Conservation (phyloP, 1,140 invertebrate genomes). For the Penaeus chinensis region DNA sequence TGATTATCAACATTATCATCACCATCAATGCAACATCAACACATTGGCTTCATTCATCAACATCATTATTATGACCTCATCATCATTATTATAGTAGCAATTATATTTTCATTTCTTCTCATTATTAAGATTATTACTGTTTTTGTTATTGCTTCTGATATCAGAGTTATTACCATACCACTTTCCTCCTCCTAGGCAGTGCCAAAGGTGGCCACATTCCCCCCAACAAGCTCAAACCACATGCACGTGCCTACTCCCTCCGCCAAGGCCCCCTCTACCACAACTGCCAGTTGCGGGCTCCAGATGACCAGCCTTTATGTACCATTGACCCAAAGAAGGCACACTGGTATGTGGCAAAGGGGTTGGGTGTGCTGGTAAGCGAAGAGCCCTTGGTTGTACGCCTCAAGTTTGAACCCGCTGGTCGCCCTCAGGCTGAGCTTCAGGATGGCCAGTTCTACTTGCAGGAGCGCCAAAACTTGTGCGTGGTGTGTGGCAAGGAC, state of each 20-base stretch:
- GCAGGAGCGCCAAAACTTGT: slow-evolving; percentile 80
- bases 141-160: not conserved
- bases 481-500: slow-evolving; percentile 82
- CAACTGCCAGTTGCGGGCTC: slow-evolving; percentile 83
- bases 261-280: slow-evolving; percentile 80
- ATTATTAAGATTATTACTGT: not conserved
- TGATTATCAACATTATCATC: too few species aligned
- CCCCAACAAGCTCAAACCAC: slow-evolving; percentile 10
- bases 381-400: slow-evolving; percentile 81
- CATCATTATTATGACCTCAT: not conserved
- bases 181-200: not conserved
- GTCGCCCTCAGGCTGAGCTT: slow-evolving; percentile 77
- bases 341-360: slow-evolving; percentile 79
- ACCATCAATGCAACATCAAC: too few species aligned
- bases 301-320: slow-evolving; percentile 82
- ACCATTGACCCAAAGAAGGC: slow-evolving; percentile 86
- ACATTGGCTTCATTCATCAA: too few species aligned
- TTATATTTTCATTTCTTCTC: not conserved
- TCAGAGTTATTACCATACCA: not conserved
- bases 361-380: slow-evolving; percentile 74
- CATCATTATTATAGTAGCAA: not conserved
- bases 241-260: slow-evolving; percentile 66
- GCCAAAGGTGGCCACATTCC: not conserved
- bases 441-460: slow-evolving; percentile 68
- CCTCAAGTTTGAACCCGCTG: slow-evolving; percentile 84